Percentiles rank a stretch among this genome's conserved stretches.
Evolutionary conservation across 1,140 invertebrate species (phyloP).

Genomic region (Hestina assimilis): DNA sequence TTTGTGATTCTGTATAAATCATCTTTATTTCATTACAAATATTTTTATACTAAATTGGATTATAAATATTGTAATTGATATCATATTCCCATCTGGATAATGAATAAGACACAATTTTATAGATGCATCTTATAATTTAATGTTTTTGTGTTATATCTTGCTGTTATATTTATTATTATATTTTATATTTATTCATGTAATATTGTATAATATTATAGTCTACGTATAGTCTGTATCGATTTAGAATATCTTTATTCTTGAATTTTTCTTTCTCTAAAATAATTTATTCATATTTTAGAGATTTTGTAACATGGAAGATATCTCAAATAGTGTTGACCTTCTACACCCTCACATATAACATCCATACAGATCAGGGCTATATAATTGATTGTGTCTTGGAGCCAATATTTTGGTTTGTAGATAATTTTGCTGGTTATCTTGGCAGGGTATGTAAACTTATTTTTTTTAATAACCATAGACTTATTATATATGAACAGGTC

Average conservation of each 20-base stretch:
- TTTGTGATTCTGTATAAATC: neutral
- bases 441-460: constrained; percentile 90
- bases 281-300: constrained; percentile 38
- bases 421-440: constrained; percentile 91
- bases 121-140: too few relatives aligned
- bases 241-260: neutral
- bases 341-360: constrained; percentile 85
- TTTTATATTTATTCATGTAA: too few relatives aligned
- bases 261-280: neutral
- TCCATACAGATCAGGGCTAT: constrained; percentile 87
- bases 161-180: too few relatives aligned
- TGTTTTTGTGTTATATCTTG: too few relatives aligned
- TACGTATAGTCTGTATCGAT: neutral
- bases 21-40: neutral
- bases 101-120: too few relatives aligned
- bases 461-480: neutral
- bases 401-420: constrained; percentile 97
- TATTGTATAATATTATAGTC: too few relatives aligned
- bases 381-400: constrained; percentile 91
- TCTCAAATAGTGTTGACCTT: constrained; percentile 45
- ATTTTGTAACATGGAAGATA: constrained; percentile 42
- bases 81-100: too few relatives aligned
- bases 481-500: too few relatives aligned
- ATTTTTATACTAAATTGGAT: neutral
- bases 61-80: too few relatives aligned